Conservation (phyloP, 2,797 vertebrate genomes). For the Microchirus variegatus region DNA sequence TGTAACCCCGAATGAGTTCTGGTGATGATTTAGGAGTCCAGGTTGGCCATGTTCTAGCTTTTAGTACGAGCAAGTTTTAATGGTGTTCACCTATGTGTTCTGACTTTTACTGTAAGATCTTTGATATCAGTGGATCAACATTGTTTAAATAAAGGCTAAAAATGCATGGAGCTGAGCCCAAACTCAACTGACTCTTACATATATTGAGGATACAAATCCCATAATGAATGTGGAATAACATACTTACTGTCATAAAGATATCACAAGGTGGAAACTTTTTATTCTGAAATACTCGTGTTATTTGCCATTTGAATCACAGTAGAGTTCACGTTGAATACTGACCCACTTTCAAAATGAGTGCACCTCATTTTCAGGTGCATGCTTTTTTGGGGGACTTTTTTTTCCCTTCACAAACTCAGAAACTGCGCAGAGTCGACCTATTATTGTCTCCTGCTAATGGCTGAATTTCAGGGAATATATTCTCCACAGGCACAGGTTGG, state of each 20-base stretch:
- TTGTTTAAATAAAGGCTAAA: too few relatives aligned
- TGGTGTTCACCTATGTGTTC: too few relatives aligned
- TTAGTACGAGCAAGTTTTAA: too few relatives aligned
- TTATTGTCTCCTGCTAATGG: constrained; percentile 42
- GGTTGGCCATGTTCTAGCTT: too few relatives aligned
- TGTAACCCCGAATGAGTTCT: too few relatives aligned
- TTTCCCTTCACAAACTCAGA: constrained; percentile 6
- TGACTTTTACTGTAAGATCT: too few relatives aligned
- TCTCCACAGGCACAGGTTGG: constrained; percentile 34
- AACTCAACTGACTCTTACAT: too few relatives aligned
- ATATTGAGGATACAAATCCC: too few relatives aligned
- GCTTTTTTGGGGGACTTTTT: neutral
- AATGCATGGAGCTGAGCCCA: too few relatives aligned
- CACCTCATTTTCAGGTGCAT: neutral
- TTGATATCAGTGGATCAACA: too few relatives aligned
- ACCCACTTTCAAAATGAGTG: constrained; percentile 24
- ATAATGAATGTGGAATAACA: neutral
- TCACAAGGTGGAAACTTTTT: neutral
- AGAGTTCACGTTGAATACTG: constrained; percentile 6
- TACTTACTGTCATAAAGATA: neutral
- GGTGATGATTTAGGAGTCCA: too few relatives aligned
- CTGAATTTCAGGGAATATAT: constrained; percentile 26
- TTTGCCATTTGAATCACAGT: neutral
- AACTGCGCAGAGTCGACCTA: constrained; percentile 12
- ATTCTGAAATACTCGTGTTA: neutral